Evolutionary conservation across 2,888 invertebrate species (phyloP).

Genomic region (Spisula solida): DNA sequence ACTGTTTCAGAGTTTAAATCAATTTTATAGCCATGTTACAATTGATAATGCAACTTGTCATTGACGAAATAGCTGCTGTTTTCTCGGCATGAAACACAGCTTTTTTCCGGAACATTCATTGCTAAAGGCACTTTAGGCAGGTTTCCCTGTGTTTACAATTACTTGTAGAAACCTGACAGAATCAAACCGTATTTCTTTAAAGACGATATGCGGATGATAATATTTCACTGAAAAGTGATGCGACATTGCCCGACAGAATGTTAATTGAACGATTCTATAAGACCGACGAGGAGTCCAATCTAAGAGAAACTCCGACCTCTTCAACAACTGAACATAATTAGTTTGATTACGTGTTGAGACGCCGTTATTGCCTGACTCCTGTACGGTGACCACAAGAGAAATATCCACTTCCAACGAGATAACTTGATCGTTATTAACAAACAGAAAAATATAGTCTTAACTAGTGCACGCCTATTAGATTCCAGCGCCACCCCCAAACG

Average conservation of each 20-base stretch:
- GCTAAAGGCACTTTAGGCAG: neutral
- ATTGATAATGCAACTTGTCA: neutral
- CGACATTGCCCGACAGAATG: neutral
- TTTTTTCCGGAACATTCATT: neutral
- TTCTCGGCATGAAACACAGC: neutral
- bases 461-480: too few relatives aligned
- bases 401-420: neutral
- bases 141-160: slow-evolving; percentile 3
- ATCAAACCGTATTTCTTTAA: neutral
- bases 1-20: neutral
- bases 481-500: too few relatives aligned
- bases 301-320: neutral
- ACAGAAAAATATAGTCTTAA: too few relatives aligned
- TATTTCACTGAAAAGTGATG: slow-evolving; percentile 5
- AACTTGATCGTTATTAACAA: neutral
- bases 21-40: neutral
- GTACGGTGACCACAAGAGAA: neutral
- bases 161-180: slow-evolving; percentile 4
- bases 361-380: neutral
- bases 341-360: neutral
- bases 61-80: neutral
- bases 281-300: neutral
- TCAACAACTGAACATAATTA: neutral
- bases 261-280: neutral
- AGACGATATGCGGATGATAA: neutral